Base-by-base conservation (phyloP, 2,888 invertebrate species). In the Synanthedon vespiformis region DNA sequence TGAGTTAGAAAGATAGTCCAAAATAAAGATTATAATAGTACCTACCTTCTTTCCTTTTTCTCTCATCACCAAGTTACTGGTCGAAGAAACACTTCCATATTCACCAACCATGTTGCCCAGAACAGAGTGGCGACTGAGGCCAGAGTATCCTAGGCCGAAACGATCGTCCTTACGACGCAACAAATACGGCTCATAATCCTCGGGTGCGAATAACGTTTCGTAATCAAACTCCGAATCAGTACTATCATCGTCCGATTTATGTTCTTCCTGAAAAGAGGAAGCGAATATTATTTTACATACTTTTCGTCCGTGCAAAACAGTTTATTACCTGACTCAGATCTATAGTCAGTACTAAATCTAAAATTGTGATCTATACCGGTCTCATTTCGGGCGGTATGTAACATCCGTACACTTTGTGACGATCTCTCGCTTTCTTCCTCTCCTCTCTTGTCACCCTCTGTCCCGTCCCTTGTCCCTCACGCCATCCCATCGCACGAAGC, bases 401-500 rank as follows among this genome's bases (percentile, higher is more conserved):
- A 53, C 88, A 88, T 1, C 86, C 86, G 40, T 87, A 88, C 1
- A 88, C 81, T 51, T 71, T 79, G 40, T 79, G 81, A 50, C 73
- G 75, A 1, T 70, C 62, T n/a, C 62, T 69, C 0, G 67, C 73
- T 0, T 69, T 68, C 22, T 63, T 74, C 63, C 89, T 89, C 53
- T 88, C 86, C 0, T 58, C 64, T 1, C 64, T 67, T 0, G 82
- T 80, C 48, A 86, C 68, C 1, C 89, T 64, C 3, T 82, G 88
- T 0, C 95, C 95, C 1, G 94, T 86, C 1, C 97, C 97, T 76
- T 96, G 95, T 0, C 97, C 96, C 3, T 92, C 93, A 61, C 93
- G 92, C 95, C 98, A 97, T 1, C 98, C 98, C 93, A 99, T 95
- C 59, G 92, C 92, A 53, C 92, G 92, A 41, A 99, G 83, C 67